These are phyloP conservation scores for Drosophila kanekoi DNA, from an alignment of 2,888 invertebrate species.

Conservation along the genomic window DNA sequence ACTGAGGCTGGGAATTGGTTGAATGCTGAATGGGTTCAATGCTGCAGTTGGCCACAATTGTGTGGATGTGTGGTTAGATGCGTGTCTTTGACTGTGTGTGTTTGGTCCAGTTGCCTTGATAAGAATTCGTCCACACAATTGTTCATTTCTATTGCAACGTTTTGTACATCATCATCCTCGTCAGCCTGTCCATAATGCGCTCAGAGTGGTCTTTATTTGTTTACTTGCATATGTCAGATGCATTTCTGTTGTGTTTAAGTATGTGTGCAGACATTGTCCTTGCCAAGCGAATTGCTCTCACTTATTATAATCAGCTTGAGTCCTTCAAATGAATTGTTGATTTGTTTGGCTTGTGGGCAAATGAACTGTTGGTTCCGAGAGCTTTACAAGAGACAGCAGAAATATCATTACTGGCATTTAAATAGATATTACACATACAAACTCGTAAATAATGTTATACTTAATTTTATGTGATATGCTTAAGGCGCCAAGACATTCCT, in stretches of 20 bases:
- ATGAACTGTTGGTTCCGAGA: conserved; percentile 22
- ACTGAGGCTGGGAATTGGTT: conserved; percentile 6
- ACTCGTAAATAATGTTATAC: conserved; percentile 33
- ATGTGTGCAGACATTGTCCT: conserved; percentile 18
- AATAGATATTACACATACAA: conserved; percentile 51
- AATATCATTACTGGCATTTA: conserved; percentile 24
- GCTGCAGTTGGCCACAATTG: conserved; percentile 44
- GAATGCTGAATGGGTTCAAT: conserved; percentile 23
- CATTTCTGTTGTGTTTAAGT: conserved; percentile 9
- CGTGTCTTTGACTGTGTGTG: conserved; percentile 5
- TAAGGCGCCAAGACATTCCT: conserved; percentile 33
- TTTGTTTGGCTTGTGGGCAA: conserved; percentile 20
- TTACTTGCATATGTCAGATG: conserved; percentile 36
- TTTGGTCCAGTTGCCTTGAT: conserved; percentile 22
- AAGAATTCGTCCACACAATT: conserved; percentile 27
- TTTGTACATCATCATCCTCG: conserved; percentile 14
- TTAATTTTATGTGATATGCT: conserved; percentile 41
- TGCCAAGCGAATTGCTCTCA: conserved; percentile 20
- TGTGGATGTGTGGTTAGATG: not conserved
- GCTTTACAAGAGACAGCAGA: not conserved
- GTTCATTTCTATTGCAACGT: conserved; percentile 25
- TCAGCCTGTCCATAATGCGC: conserved; percentile 13
- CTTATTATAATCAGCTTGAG: conserved; percentile 31
- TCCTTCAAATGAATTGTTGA: conserved; percentile 11
- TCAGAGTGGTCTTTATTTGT: conserved; percentile 17